These are phyloP conservation scores for Aegithalos caudatus DNA, from an alignment of 2,113 vertebrate genomes.

Conservation along the genomic window DNA sequence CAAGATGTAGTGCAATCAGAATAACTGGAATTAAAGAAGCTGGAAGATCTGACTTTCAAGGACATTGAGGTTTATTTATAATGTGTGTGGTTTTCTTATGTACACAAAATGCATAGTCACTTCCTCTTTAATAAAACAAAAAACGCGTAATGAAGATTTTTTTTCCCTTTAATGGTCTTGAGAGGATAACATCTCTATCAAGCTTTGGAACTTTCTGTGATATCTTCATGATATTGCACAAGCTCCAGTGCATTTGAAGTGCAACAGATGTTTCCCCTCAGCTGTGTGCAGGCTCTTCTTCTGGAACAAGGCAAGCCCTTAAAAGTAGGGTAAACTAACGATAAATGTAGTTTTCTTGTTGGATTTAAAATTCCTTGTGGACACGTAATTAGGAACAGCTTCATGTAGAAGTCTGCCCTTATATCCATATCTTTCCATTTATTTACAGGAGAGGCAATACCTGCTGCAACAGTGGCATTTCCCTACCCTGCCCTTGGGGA, in stretches of 20 bases:
- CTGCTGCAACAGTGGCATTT: neutral
- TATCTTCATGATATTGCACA: slow-evolving; percentile 5
- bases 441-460: neutral
- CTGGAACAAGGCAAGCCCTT: neutral
- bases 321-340: neutral
- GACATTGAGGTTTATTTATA: neutral
- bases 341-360: neutral
- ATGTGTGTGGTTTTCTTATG: slow-evolving; percentile 10
- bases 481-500: neutral
- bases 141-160: neutral
- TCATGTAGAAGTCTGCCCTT: neutral
- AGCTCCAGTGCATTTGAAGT: neutral
- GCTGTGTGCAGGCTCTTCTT: neutral
- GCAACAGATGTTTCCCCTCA: neutral
- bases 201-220: neutral
- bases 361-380: neutral
- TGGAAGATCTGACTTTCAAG: neutral
- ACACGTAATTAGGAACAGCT: neutral
- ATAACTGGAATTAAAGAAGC: neutral
- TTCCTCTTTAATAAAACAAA: neutral
- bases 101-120: slow-evolving; percentile 8
- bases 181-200: neutral
- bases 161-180: slow-evolving; percentile 22
- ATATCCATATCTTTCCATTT: neutral
- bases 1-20: neutral